A percentile compares a stretch with the other conserved stretches of the same genome.
Evolutionary conservation across 2,113 vertebrate species (phyloP).

Genomic region (Amphiprion percula): DNA sequence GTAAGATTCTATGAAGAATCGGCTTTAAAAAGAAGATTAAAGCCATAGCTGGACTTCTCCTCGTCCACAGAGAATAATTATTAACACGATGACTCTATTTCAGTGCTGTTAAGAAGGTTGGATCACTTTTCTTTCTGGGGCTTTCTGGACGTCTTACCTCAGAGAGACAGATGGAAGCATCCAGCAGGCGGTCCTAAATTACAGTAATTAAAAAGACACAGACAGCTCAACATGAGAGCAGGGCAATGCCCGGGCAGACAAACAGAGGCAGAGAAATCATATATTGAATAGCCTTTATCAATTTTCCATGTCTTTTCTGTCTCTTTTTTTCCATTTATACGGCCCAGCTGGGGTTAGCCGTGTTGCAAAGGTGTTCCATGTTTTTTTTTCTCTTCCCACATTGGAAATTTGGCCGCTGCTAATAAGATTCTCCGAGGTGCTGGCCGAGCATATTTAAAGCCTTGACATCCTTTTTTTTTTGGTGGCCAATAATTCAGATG

Average conservation of each 20-base stretch:
- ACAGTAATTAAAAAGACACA: slow-evolving; percentile 70
- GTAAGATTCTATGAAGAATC: background rate
- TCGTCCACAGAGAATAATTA: background rate
- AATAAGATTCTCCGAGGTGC: slow-evolving; percentile 37
- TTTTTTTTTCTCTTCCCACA: background rate
- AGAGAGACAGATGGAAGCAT: slow-evolving; percentile 64
- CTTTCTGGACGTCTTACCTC: slow-evolving; percentile 54
- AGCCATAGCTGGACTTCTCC: too few species aligned
- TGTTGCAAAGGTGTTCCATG: slow-evolving; percentile 25
- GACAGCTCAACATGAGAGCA: slow-evolving; percentile 27
- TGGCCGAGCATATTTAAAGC: slow-evolving; percentile 35
- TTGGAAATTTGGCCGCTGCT: slow-evolving; percentile 44
- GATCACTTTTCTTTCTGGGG: slow-evolving; percentile 7
- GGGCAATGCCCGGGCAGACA: slow-evolving; percentile 12
- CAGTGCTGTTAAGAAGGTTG: slow-evolving; percentile 9
- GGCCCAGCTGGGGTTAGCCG: slow-evolving; percentile 5
- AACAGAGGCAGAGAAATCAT: slow-evolving; percentile 22
- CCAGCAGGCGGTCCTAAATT: slow-evolving; percentile 58
- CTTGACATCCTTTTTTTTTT: slow-evolving; percentile 48
- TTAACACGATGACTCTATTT: slow-evolving; percentile 8
- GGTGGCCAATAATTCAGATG: slow-evolving; percentile 42
- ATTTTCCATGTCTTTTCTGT: slow-evolving; percentile 32
- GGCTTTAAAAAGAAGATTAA: background rate
- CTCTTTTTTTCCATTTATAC: background rate
- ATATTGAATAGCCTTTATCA: slow-evolving; percentile 43